A percentile compares a stretch with the other conserved stretches of the same genome.
phyloP scores from a whole-genome alignment of 2,113 vertebrate species.

The Ptychochromis oligacanthus region DNA sequence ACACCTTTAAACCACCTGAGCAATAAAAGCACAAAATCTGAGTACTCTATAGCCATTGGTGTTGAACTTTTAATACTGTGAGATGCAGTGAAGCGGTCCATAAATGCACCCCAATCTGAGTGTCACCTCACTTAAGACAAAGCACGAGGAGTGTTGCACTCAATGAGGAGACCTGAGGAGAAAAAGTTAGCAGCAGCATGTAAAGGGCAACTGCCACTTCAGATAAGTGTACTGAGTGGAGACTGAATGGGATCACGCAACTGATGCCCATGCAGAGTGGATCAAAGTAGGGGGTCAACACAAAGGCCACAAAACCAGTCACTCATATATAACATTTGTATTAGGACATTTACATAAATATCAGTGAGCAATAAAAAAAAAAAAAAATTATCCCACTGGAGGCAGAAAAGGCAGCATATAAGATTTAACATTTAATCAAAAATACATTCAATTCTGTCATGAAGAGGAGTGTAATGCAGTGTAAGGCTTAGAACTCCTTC shows the following conservation, averaged over 20 bases:
- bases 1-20: background rate
- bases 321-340: conserved; percentile 5
- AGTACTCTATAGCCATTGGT: background rate
- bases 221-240: conserved; percentile 11
- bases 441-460: background rate
- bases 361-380: background rate
- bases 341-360: background rate
- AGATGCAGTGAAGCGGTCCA: background rate
- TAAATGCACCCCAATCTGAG: conserved; percentile 33
- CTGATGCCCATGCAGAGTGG: background rate
- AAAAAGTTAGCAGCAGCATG: conserved; percentile 37
- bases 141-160: background rate
- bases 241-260: conserved; percentile 17
- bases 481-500: no score
- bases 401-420: background rate
- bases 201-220: conserved; percentile 65
- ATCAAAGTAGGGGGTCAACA: conserved; percentile 6
- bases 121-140: conserved; percentile 4
- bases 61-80: background rate
- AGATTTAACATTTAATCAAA: background rate
- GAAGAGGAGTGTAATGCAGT: background rate
- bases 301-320: conserved; percentile 4
- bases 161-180: background rate
- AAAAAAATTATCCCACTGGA: background rate
- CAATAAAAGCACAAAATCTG: background rate